Base-by-base conservation (phyloP, 2,113 vertebrate species). In the Vicugna pacos region DNA sequence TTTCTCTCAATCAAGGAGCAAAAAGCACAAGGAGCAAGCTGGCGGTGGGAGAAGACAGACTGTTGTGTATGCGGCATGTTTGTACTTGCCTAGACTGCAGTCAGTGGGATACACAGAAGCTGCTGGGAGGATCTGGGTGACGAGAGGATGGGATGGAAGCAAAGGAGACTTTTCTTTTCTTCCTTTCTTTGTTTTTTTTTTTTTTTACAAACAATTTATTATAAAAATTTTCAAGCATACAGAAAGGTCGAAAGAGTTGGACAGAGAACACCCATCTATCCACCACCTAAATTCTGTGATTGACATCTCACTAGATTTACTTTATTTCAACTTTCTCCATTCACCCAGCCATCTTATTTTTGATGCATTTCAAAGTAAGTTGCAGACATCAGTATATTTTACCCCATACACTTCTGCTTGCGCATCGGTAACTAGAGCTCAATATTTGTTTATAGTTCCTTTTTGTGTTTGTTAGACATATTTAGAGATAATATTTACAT, bases 401-500 rank as follows among this genome's bases (percentile, higher is more conserved):
- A 46, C 12, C 46, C 77, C 20, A 48, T 46, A 50, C 56, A 8
- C 56, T 22, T 38, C 19, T 16, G 30, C 24, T 0, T 35, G 62
- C 1, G 0, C 5, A 1, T n/a, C 20, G 3, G 67, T 35, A 85
- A 26, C 72, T 48, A 14, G 81, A 75, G 60, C 17, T 64, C 56
- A 30, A 2, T 12, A 15, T 77, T 88, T 52, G 19, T 58, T 85
- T 72, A 24, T 0, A 16, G 60, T 22, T 65, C 28, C 32, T 91
- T 77, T n/a, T 32, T 19, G 15, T 83, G 54, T 70, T 73, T 89
- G 30, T 56, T 46, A 50, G 69, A 65, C 26, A 84, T 24, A 42
- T 73, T 73, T 56, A 84, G 79, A 93, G 81, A 80, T 16, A 58
- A 64, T 48, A 65, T 82, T 54, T 86, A 87, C n/a, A 76, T 38